phyloP scores from a whole-genome alignment of 2,797 vertebrate genomes.

The Poeciliopsis turneri region DNA sequence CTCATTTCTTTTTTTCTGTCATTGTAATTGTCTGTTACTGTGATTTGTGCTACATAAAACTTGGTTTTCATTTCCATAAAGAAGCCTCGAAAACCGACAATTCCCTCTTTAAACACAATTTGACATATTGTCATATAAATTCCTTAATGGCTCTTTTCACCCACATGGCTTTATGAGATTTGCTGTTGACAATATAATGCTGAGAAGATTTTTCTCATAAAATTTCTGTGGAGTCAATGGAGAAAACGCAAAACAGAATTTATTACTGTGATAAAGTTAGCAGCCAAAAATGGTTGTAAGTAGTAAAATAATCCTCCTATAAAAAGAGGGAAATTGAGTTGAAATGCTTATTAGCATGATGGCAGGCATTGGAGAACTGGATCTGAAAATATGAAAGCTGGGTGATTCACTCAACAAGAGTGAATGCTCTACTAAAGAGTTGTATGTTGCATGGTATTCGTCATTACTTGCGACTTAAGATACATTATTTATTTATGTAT shows the following conservation, averaged over 20 bases:
- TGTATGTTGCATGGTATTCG: not conserved
- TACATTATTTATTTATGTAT: not conserved
- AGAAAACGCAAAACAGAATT: not conserved
- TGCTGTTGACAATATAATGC: not conserved
- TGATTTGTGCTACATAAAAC: conserved; percentile 13
- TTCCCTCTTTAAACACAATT: conserved; percentile 2
- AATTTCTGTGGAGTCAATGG: not conserved
- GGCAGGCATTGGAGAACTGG: not conserved
- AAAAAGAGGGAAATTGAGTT: not conserved
- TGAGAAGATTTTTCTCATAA: not conserved
- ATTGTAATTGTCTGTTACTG: conserved; percentile 46
- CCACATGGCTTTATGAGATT: not conserved
- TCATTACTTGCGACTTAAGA: not conserved
- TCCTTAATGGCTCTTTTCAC: not conserved
- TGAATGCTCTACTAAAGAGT: not conserved
- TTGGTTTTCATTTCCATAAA: conserved; percentile 17
- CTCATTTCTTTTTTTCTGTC: conserved; percentile 1
- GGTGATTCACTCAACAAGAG: not conserved
- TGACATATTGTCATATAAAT: conserved; percentile 4
- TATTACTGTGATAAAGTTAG: not conserved
- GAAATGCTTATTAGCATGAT: not conserved
- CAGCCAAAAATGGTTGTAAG: not conserved
- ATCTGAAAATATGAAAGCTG: not conserved
- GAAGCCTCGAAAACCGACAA: not conserved
- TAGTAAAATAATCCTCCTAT: not conserved